phyloP scores from a whole-genome alignment of 2,797 vertebrate genomes.

The Sebastes aleutianus region DNA sequence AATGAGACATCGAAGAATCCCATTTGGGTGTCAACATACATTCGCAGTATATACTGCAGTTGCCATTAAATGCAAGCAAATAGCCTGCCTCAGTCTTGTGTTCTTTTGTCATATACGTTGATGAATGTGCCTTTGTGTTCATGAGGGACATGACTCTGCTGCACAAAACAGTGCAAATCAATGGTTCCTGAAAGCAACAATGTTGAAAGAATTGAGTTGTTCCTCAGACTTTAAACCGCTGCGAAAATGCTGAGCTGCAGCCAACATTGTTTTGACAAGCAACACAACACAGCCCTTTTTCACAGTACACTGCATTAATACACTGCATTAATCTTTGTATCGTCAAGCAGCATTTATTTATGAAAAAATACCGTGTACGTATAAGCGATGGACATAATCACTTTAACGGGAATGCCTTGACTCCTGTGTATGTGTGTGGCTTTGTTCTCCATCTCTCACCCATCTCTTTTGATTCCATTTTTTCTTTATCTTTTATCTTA shows the following conservation, averaged over 20 bases:
- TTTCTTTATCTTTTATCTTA: neutral
- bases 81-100: slow-evolving; percentile 8
- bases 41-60: neutral
- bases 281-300: slow-evolving; percentile 8
- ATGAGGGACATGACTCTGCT: slow-evolving; percentile 15
- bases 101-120: slow-evolving; percentile 23
- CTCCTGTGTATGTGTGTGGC: neutral
- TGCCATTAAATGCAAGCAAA: slow-evolving; percentile 20
- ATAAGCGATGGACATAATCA: neutral
- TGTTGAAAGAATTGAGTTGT: slow-evolving; percentile 23
- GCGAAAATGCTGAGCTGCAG: slow-evolving; percentile 21
- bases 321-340: slow-evolving; percentile 27
- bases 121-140: slow-evolving; percentile 36
- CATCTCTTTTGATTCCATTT: neutral
- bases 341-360: slow-evolving; percentile 6
- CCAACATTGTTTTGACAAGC: slow-evolving; percentile 1
- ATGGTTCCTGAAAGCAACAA: slow-evolving; percentile 30
- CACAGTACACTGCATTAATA: slow-evolving; percentile 1
- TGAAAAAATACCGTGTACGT: neutral
- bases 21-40: neutral
- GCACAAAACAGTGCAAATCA: slow-evolving; percentile 44
- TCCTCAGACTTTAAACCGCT: slow-evolving; percentile 13
- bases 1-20: neutral
- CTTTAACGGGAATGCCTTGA: neutral
- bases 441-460: neutral